Evolutionary conservation across 2,888 invertebrate species (phyloP).

Genomic region (Tenthredo amoena): DNA sequence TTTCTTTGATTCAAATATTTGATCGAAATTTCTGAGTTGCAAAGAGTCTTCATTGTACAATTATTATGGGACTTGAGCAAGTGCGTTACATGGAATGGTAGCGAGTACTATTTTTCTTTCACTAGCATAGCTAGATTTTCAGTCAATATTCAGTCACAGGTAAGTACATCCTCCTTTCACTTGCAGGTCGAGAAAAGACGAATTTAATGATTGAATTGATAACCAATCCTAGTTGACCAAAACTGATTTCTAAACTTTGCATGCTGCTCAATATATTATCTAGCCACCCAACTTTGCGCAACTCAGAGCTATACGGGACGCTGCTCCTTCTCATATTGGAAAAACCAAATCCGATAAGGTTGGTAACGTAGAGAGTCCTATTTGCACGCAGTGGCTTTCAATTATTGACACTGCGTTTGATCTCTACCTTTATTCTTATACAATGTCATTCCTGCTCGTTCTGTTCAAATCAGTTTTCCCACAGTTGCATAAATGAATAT

Average conservation of each 20-base stretch:
- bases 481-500: slow-evolving; percentile 9
- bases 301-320: slow-evolving; percentile 90
- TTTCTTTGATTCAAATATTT: neutral
- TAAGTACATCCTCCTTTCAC: slow-evolving; percentile 23
- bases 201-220: slow-evolving; percentile 46
- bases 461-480: slow-evolving; percentile 17
- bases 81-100: slow-evolving; percentile 32
- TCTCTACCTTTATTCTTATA: neutral
- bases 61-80: neutral
- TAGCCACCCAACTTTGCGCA: slow-evolving; percentile 90
- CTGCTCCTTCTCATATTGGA: slow-evolving; percentile 91
- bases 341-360: slow-evolving; percentile 94
- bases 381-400: slow-evolving; percentile 30
- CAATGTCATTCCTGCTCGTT: slow-evolving; percentile 33
- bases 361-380: slow-evolving; percentile 74
- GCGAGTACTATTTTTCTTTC: slow-evolving; percentile 21
- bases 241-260: slow-evolving; percentile 73
- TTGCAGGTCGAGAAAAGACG: slow-evolving; percentile 24
- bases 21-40: neutral
- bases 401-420: slow-evolving; percentile 14
- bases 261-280: slow-evolving; percentile 73
- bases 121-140: slow-evolving; percentile 26
- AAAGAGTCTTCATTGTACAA: neutral
- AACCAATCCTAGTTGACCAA: slow-evolving; percentile 43
- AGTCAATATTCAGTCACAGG: slow-evolving; percentile 16